phyloP scores from a whole-genome alignment of 1,140 invertebrate species.

The Epicauta chinensis region DNA sequence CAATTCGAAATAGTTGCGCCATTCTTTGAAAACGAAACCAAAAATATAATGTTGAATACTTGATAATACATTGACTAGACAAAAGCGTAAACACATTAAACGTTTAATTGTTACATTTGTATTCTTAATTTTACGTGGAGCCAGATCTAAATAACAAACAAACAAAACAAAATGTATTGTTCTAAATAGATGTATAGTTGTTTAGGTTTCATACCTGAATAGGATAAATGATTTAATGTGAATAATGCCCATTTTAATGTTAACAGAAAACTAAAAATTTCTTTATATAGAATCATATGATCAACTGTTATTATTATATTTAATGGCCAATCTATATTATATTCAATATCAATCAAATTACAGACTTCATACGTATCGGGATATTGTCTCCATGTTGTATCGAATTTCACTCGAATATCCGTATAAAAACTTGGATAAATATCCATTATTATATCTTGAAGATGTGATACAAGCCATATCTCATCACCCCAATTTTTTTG shows the following conservation, averaged over 20 bases:
- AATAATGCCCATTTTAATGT: conserved; percentile 58
- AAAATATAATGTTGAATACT: conserved; percentile 59
- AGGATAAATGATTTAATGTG: conserved; percentile 52
- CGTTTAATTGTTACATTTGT: conserved; percentile 37
- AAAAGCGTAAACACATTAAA: conserved; percentile 54
- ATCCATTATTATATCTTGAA: conserved; percentile 36
- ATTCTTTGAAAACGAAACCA: conserved; percentile 49
- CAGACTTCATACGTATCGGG: conserved; percentile 44
- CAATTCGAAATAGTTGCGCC: conserved; percentile 28
- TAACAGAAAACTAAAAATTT: conserved; percentile 55
- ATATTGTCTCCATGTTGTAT: conserved; percentile 18
- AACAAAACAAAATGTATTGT: too few relatives aligned
- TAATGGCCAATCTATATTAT: conserved; percentile 49
- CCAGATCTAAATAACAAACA: conserved; percentile 22
- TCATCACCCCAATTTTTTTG: conserved; percentile 29
- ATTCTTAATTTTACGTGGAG: conserved; percentile 5
- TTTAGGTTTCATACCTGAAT: conserved; percentile 46
- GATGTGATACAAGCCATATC: conserved; percentile 33
- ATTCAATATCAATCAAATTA: conserved; percentile 48
- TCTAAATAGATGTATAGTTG: too few relatives aligned
- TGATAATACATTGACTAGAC: conserved; percentile 54
- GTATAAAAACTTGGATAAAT: conserved; percentile 32
- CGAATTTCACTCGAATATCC: conserved; percentile 30
- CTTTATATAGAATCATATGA: conserved; percentile 51
- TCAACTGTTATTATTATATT: conserved; percentile 50